phyloP scores from a whole-genome alignment of 2,113 vertebrate species.

The Hippocampus barbouri region DNA sequence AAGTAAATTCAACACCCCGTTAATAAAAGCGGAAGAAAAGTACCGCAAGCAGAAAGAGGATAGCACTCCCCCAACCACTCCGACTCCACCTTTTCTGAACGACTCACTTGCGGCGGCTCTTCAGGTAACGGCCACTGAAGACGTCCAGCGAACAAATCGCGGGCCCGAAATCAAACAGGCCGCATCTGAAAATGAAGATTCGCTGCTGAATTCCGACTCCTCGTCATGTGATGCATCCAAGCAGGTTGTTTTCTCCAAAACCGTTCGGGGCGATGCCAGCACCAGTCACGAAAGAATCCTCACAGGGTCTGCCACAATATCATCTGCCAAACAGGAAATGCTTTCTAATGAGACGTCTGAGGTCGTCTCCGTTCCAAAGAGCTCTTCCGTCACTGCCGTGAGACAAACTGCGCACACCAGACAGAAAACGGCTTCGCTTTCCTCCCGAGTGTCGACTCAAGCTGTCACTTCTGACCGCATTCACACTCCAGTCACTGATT shows the following conservation, averaged over 20 bases:
- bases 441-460: slow-evolving; percentile 42
- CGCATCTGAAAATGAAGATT: slow-evolving; percentile 38
- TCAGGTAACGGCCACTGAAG: slow-evolving; percentile 58
- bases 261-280: slow-evolving; percentile 38
- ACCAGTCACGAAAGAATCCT: slow-evolving; percentile 43
- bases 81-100: slow-evolving; percentile 53
- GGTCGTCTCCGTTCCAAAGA: slow-evolving; percentile 60
- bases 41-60: slow-evolving; percentile 76
- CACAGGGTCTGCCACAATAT: slow-evolving; percentile 40
- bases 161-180: slow-evolving; percentile 37
- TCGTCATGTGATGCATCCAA: slow-evolving; percentile 47
- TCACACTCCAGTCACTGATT: slow-evolving; percentile 33
- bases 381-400: slow-evolving; percentile 53
- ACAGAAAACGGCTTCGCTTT: slow-evolving; percentile 57
- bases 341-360: slow-evolving; percentile 61
- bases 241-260: slow-evolving; percentile 35
- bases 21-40: slow-evolving; percentile 88
- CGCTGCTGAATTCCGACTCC: slow-evolving; percentile 42
- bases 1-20: slow-evolving; percentile 83
- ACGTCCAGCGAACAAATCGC: slow-evolving; percentile 44
- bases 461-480: slow-evolving; percentile 35
- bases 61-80: slow-evolving; percentile 60
- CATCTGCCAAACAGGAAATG: slow-evolving; percentile 53
- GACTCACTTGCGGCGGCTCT: slow-evolving; percentile 58
- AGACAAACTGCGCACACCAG: slow-evolving; percentile 58